Evolutionary conservation across 2,888 invertebrate species (phyloP).

Genomic region (Apoda limacodes): DNA sequence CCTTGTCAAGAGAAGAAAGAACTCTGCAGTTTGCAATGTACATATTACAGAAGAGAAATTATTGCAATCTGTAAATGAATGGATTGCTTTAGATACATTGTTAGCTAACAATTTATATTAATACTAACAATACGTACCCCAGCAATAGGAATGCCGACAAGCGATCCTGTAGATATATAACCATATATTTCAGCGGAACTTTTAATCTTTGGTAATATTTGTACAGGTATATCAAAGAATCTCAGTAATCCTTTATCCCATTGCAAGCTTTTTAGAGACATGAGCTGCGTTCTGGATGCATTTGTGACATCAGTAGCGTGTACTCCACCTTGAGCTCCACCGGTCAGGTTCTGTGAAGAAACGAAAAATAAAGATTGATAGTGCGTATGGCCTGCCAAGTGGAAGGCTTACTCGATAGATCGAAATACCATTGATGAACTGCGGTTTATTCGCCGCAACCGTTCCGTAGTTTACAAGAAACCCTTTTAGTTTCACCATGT

Average conservation of each 20-base stretch:
- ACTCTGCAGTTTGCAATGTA: no score
- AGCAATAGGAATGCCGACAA: constrained; percentile 86
- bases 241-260: constrained; percentile 92
- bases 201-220: constrained; percentile 88
- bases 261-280: constrained; percentile 89
- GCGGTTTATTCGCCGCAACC: no score
- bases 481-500: no score
- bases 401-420: no score
- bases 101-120: constrained; percentile 12
- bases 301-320: constrained; percentile 97
- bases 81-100: constrained; percentile 13
- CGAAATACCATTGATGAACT: no score
- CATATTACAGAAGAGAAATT: constrained; percentile 3
- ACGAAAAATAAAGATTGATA: no score
- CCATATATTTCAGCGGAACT: constrained; percentile 96
- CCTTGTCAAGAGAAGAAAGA: no score
- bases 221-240: constrained; percentile 88
- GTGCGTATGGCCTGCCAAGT: no score
- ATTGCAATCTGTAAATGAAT: constrained; percentile 14
- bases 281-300: constrained; percentile 95
- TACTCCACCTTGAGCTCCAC: constrained; percentile 64
- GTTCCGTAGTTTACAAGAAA: no score
- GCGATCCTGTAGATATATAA: constrained; percentile 76
- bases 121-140: constrained; percentile 73
- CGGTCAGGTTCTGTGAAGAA: constrained; percentile 70